Evolutionary conservation across 2,888 invertebrate genomes (phyloP).

Genomic region (Tubiluchus corallicola): DNA sequence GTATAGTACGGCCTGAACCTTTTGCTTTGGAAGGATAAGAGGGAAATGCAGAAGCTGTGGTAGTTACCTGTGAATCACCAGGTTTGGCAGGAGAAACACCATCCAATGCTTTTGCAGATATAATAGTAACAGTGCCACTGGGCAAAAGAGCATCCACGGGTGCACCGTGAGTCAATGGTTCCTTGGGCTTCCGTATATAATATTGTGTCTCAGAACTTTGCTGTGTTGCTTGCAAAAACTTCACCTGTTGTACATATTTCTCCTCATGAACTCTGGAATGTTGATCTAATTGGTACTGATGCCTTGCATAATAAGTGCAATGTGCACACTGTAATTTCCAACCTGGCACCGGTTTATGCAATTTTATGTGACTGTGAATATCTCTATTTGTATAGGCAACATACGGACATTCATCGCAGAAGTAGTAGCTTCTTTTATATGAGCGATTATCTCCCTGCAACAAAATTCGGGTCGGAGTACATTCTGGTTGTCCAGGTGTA

Average conservation of each 20-base stretch:
- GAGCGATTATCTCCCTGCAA: not conserved
- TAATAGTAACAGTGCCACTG: not conserved
- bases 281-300: not conserved
- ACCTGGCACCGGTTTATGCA: not conserved
- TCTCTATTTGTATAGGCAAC: slow-evolving; percentile 3
- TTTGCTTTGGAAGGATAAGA: not conserved
- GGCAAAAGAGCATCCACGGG: not conserved
- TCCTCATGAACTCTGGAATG: not conserved
- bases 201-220: not conserved
- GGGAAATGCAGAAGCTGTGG: not conserved
- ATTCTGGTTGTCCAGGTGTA: not conserved
- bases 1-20: not conserved
- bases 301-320: not conserved
- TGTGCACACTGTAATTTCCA: not conserved
- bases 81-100: too few relatives aligned
- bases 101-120: not conserved
- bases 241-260: not conserved
- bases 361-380: not conserved
- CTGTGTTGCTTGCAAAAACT: not conserved
- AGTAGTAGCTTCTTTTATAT: not conserved
- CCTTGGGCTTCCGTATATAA: not conserved
- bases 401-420: not conserved
- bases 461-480: not conserved
- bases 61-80: too few relatives aligned
- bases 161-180: not conserved